Percentiles rank a stretch among this genome's conserved stretches.
phyloP scores from a whole-genome alignment of 2,113 vertebrate genomes.

The Chaenogobius annularis region DNA sequence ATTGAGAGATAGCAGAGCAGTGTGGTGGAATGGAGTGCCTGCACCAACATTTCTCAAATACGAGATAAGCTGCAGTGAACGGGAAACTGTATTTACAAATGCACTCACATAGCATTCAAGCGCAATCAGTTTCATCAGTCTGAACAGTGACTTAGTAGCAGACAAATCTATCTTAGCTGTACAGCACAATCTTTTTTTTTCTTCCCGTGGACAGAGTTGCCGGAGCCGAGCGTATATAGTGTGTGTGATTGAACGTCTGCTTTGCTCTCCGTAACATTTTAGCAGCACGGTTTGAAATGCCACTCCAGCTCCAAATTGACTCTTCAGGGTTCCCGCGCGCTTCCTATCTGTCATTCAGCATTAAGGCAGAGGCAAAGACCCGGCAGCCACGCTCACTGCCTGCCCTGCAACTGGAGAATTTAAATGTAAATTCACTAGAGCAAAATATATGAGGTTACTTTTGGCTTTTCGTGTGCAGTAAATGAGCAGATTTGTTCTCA shows the following conservation, averaged over 20 bases:
- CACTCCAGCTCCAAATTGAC: slow-evolving; percentile 66
- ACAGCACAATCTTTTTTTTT: slow-evolving; percentile 33
- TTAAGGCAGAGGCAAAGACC: slow-evolving; percentile 46
- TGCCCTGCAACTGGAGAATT: slow-evolving; percentile 23
- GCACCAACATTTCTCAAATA: background rate
- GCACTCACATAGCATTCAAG: slow-evolving; percentile 14
- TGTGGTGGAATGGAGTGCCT: background rate
- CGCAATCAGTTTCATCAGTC: slow-evolving; percentile 20
- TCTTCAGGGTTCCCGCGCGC: slow-evolving; percentile 59
- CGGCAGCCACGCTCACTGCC: slow-evolving; percentile 10
- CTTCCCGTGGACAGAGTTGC: slow-evolving; percentile 19
- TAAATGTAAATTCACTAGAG: slow-evolving; percentile 16
- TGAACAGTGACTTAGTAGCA: slow-evolving; percentile 11
- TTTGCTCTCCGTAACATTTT: slow-evolving; percentile 47
- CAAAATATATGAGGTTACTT: slow-evolving; percentile 33
- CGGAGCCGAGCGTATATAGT: slow-evolving; percentile 24
- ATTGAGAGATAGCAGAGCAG: background rate
- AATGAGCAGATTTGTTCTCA: slow-evolving; percentile 24
- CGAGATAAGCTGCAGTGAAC: slow-evolving; percentile 16
- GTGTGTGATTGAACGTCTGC: slow-evolving; percentile 47
- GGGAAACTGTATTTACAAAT: slow-evolving; percentile 30
- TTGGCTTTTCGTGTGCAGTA: slow-evolving; percentile 11
- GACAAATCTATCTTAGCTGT: slow-evolving; percentile 37
- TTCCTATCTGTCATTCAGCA: slow-evolving; percentile 63
- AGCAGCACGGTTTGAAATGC: slow-evolving; percentile 59